Evolutionary conservation across 2,888 invertebrate genomes (phyloP).

Genomic region (Papilio gigon): DNA sequence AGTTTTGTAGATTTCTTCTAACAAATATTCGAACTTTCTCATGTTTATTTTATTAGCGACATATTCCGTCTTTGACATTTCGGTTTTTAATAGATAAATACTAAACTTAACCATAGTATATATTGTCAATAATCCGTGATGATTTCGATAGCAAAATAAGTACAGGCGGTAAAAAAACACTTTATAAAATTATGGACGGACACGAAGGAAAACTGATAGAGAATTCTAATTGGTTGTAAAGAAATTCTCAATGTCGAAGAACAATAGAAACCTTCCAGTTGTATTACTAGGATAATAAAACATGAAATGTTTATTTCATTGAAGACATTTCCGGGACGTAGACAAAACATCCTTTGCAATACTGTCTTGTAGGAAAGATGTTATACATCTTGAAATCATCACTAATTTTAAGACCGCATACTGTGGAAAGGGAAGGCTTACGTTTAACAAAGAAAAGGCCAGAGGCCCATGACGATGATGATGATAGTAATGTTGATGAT

Average conservation of each 20-base stretch:
- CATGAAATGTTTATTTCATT: not conserved
- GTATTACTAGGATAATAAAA: constrained; percentile 14
- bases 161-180: not conserved
- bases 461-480: no score
- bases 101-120: not conserved
- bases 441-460: no score
- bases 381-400: not conserved
- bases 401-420: no score
- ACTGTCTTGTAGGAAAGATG: not conserved
- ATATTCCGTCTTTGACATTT: no score
- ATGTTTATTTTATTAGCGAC: no score
- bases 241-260: constrained; percentile 31
- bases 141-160: not conserved
- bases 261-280: constrained; percentile 23
- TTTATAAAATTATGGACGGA: constrained; percentile 5
- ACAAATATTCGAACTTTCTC: no score
- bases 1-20: no score
- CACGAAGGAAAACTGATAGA: constrained; percentile 13
- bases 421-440: no score
- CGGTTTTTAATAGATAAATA: no score
- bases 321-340: constrained; percentile 7
- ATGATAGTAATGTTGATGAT: no score
- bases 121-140: not conserved
- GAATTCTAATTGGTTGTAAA: constrained; percentile 20
- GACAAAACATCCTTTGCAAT: not conserved